Evolutionary conservation across 2,888 invertebrate species (phyloP).

Genomic region (Rhynchonema sp.): DNA sequence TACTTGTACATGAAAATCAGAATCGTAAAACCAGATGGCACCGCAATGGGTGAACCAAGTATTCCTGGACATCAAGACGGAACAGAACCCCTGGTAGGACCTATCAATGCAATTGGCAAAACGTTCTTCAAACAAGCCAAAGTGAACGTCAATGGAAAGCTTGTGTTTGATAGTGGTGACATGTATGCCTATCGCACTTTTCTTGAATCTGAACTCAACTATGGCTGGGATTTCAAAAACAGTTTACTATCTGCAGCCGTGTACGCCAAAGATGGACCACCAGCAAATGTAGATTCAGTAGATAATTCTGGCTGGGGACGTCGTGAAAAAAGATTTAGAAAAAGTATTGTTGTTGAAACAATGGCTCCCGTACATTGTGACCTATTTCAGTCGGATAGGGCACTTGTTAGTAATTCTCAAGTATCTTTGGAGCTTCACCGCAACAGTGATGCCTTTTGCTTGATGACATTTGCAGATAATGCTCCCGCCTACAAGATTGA

Average conservation of each 20-base stretch:
- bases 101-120: conserved; percentile 3
- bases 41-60: background rate
- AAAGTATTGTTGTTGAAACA: background rate
- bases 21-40: background rate
- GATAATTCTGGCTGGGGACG: background rate
- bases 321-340: background rate
- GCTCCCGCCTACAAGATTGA: background rate
- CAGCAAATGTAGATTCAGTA: background rate
- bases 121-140: conserved; percentile 5
- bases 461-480: background rate
- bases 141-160: background rate
- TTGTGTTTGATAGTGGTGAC: conserved; percentile 2
- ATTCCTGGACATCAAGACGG: too few relatives aligned
- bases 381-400: background rate
- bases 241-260: background rate
- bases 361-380: conserved; percentile 1
- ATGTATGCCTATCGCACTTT: conserved; percentile 1
- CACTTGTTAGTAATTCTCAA: background rate
- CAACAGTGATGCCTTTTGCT: background rate
- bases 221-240: background rate
- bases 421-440: background rate
- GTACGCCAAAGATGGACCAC: background rate
- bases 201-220: conserved; percentile 1
- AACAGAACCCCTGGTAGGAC: background rate
- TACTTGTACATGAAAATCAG: conserved; percentile 1